phyloP scores from a whole-genome alignment of 2,888 invertebrate genomes.

The Gortyna flavago region DNA sequence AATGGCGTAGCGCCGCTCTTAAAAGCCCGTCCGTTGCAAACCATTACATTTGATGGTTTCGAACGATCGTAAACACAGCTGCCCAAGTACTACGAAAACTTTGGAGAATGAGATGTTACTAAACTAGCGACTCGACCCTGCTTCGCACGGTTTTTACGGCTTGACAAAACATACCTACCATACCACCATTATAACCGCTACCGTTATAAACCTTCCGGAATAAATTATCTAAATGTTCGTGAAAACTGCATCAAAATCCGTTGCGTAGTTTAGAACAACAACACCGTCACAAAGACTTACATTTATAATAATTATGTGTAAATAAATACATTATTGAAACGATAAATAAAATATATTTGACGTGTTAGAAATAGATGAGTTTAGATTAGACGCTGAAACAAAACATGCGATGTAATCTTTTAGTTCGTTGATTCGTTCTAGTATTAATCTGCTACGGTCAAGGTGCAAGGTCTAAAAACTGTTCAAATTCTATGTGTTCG shows the following conservation, averaged over 20 bases:
- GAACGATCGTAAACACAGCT: slow-evolving; percentile 60
- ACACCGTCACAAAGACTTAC: neutral
- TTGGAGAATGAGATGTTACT: slow-evolving; percentile 35
- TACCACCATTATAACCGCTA: neutral
- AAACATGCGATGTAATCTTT: neutral
- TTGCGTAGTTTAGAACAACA: neutral
- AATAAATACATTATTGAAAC: neutral
- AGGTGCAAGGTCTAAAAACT: neutral
- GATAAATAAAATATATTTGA: slow-evolving; percentile 15
- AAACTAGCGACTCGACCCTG: neutral
- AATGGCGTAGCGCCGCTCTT: slow-evolving; percentile 46
- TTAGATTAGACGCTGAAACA: slow-evolving; percentile 4
- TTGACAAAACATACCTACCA: neutral
- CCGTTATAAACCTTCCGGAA: neutral
- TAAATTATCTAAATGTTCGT: neutral
- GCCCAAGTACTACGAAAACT: slow-evolving; percentile 42
- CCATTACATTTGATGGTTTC: slow-evolving; percentile 55
- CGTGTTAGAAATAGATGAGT: slow-evolving; percentile 10
- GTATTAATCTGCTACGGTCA: slow-evolving; percentile 15
- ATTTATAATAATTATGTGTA: neutral
- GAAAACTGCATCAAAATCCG: neutral
- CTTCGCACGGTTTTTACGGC: neutral
- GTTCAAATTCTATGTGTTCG: neutral
- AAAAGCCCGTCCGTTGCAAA: slow-evolving; percentile 35
- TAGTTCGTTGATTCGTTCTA: neutral